Evolutionary conservation across 2,888 invertebrate species (phyloP).

Genomic region (Prenolepis imparis): DNA sequence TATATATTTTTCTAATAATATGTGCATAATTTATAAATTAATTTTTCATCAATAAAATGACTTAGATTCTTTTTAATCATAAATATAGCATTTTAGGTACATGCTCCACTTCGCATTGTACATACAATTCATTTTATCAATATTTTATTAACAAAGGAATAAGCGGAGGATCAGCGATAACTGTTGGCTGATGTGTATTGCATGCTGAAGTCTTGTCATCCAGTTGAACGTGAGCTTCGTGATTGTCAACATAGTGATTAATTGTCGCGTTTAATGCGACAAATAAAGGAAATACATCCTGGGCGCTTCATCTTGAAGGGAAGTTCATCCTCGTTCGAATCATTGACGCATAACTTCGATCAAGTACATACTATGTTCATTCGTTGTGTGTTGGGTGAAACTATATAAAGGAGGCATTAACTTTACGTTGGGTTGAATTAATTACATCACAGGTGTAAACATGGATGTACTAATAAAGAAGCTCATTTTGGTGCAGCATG

Average conservation of each 20-base stretch:
- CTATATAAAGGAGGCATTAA: conserved; percentile 79
- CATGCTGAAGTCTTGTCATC: conserved; percentile 68
- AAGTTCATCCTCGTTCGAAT: conserved; percentile 14
- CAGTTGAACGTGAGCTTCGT: conserved; percentile 65
- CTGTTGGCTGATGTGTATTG: conserved; percentile 60
- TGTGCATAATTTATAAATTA: neutral
- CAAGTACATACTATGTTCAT: conserved; percentile 44
- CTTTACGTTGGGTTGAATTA: conserved; percentile 81
- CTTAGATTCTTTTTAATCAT: neutral
- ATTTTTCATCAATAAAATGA: conserved; percentile 10
- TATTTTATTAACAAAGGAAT: conserved; percentile 43
- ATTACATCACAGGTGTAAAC: conserved; percentile 78
- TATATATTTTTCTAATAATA: neutral
- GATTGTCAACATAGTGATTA: conserved; percentile 59
- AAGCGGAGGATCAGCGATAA: conserved; percentile 26
- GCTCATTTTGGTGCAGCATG: conserved; percentile 84
- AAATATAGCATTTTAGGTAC: neutral
- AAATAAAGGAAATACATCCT: neutral
- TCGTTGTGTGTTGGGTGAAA: conserved; percentile 74
- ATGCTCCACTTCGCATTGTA: conserved; percentile 21
- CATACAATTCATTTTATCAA: conserved; percentile 20
- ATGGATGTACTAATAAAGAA: conserved; percentile 78
- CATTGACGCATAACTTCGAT: conserved; percentile 34
- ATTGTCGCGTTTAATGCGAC: conserved; percentile 25
- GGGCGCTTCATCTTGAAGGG: conserved; percentile 12